Conservation (phyloP, 2,113 vertebrate species). For the Hepsetus odoe region DNA sequence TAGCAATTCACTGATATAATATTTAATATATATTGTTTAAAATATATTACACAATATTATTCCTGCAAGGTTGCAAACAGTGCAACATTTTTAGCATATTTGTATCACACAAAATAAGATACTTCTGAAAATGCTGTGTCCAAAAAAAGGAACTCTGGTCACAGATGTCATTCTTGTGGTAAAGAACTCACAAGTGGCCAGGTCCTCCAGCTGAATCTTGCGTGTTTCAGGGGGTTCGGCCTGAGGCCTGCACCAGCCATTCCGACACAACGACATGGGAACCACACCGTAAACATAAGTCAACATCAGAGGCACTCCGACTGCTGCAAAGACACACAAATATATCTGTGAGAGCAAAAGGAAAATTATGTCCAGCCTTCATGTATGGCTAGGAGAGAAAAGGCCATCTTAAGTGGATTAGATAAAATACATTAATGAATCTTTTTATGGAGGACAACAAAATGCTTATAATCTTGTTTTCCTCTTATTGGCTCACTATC, state of each 20-base stretch:
- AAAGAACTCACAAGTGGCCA: conserved; percentile 78
- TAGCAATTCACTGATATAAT: background rate
- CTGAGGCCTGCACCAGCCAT: conserved; percentile 78
- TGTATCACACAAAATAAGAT: background rate
- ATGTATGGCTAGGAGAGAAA: background rate
- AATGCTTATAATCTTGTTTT: too few species aligned
- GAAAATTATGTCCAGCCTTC: background rate
- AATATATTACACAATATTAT: background rate
- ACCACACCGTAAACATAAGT: conserved; percentile 84
- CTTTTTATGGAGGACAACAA: too few species aligned
- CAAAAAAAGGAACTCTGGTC: background rate
- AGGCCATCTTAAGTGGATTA: background rate
- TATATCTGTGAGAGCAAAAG: background rate
- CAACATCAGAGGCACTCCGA: conserved; percentile 84
- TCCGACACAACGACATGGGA: conserved; percentile 83
- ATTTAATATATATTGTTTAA: background rate
- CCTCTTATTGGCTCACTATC: too few species aligned
- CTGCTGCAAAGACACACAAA: conserved; percentile 66
- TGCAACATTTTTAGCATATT: background rate
- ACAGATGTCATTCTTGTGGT: background rate
- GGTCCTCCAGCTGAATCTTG: conserved; percentile 76
- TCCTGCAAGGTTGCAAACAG: background rate
- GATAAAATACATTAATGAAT: background rate
- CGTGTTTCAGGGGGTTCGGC: conserved; percentile 69
- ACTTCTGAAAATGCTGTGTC: background rate